Conservation (phyloP, 1,140 invertebrate genomes). For the Arctopsyche grandis region DNA sequence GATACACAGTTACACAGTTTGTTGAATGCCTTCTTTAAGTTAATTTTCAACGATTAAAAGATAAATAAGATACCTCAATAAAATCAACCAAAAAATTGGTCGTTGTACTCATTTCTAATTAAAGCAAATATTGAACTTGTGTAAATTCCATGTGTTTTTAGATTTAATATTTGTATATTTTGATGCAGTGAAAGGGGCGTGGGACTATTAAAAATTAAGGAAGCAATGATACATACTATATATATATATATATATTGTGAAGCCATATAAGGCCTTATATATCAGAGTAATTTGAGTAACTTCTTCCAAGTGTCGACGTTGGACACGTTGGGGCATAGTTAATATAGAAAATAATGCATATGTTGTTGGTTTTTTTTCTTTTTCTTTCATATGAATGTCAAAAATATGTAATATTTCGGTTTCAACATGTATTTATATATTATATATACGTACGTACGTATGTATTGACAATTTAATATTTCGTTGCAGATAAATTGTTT, state of each 20-base stretch:
- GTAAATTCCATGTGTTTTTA: constrained; percentile 42
- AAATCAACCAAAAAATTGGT: constrained; percentile 9
- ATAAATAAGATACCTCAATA: constrained; percentile 30
- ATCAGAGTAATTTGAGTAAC: constrained; percentile 43
- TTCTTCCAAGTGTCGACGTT: constrained; percentile 34
- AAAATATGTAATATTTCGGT: too few species aligned
- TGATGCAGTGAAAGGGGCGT: constrained; percentile 37
- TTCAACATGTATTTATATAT: too few species aligned
- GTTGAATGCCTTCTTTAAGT: too few species aligned
- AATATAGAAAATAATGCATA: constrained; percentile 6
- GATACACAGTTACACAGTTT: too few species aligned
- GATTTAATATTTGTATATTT: constrained; percentile 42
- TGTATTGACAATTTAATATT: background rate
- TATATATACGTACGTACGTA: too few species aligned
- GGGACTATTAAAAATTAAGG: constrained; percentile 42
- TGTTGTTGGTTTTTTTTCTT: background rate
- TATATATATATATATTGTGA: constrained; percentile 34
- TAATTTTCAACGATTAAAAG: background rate
- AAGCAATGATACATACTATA: constrained; percentile 38
- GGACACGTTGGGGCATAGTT: constrained; percentile 28
- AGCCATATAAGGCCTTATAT: constrained; percentile 50
- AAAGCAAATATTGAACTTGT: constrained; percentile 33
- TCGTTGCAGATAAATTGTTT: background rate
- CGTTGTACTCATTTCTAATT: constrained; percentile 40
- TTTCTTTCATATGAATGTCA: constrained; percentile 11